Evolutionary conservation across 2,113 vertebrate species (phyloP), one percentile per base, ranked within the genome.

Genomic region (Gambusia holbrooki): DNA sequence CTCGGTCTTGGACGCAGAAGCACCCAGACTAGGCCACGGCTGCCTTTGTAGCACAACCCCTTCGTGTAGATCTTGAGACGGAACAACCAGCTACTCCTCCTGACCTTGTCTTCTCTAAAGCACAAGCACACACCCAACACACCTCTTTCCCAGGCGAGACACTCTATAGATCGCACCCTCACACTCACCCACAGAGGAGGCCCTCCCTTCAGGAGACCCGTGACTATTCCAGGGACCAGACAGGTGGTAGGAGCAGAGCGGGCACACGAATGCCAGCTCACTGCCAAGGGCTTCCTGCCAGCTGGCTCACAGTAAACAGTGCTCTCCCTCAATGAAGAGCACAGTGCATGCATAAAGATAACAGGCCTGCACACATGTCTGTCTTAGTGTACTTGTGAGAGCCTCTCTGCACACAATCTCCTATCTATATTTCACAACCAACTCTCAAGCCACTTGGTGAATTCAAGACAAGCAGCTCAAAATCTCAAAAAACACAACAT

Each of bases 221-320:
- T 87, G 86, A 92, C 90, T 90, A 90, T 93, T 92, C 88, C 90
- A 92, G 89, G 79, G 87, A 88, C 85, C 85, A 92, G 93, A 94
- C 94, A 95, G 94, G 94, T 95, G 94, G 94, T 82, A 87, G 83
- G 90, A 92, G 89, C 88, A 78, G 89, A 93, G 87, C 68, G 82
- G 92, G 92, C 91, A 84, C 75, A 74, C 82, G 73, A 90, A 90
- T 17, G 76, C 79, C 84, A 84, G 64, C 81, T 72, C 68, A 45
- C 68, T 91, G 93, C 93, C 93, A 94, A 86, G 71, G 83, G 90
- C 89, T 80, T 62, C 0, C 37, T 81, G 93, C 93, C 94, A 95
- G 88, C 82, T 94, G 93, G 93, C 92, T 82, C 75, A 6, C 69
- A 76, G 71, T 83, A 90, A 91, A 90, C 92, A 89, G 90, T 84